Evolutionary conservation across 2,113 vertebrate species (phyloP), one percentile per base, ranked within the genome.

Genomic region (Baryphthengus martii): DNA sequence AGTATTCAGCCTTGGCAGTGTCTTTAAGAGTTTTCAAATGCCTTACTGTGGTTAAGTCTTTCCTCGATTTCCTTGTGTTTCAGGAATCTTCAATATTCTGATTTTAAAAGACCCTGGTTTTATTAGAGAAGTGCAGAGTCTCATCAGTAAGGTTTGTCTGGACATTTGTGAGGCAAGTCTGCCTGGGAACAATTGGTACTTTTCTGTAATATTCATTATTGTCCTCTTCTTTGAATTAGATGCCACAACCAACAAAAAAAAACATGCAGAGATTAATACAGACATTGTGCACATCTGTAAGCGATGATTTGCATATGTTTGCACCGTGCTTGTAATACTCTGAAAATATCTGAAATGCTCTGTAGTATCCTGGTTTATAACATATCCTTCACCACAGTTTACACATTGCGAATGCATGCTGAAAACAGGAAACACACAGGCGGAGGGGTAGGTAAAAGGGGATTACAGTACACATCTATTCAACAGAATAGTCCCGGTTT

Each of bases 361-460:
- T 71, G 31, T 65, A 87, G 94, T 92, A 82, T 68, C 83, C 90
- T 93, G 93, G 73, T 89, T 96, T 96, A 82, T 89, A 94, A 94
- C 94, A 90, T 74, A 56, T 15, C 62, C 73, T 87, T 94, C 13
- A 3, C 90, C 92, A 94, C 86, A 92, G 88, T 85, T 95, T 97
- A 96, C 89, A 94, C 93, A 91, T 85, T 7, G 74, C 92, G 83
- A 97, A 96, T 93, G 95, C 71, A 73, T 74, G 89, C 94, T 97
- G 85, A 93, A 97, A 95, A 71, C 72, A 90, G 95, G 82, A 97
- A 97, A 94, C 94, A 83, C 52, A 31, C 75, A 80, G 90, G 92
- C 29, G 24, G 95, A 93, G 95, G n/a, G 65, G 82, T 76, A 97
- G 97, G 97, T 97, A 98, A 92, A 97, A 94, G 81, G 94, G 97